These are phyloP conservation scores for Drosophila ananassae DNA, from an alignment of 1,140 invertebrate species.

Conservation along the genomic window DNA sequence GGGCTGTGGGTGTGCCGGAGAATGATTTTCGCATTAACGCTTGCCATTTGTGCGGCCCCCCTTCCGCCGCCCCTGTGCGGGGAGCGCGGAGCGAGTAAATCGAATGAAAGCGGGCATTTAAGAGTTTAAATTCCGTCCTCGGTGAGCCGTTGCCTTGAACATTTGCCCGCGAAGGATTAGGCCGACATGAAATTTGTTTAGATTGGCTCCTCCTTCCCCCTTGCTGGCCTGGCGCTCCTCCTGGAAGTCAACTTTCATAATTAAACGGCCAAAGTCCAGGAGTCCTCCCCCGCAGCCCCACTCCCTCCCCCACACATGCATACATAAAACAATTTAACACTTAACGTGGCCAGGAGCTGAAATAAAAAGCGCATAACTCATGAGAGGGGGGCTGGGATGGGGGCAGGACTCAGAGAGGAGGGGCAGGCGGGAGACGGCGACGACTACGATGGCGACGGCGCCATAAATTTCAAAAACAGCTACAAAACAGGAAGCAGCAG, in stretches of 20 bases:
- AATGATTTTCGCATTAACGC: slow-evolving; percentile 63
- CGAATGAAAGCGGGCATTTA: background rate
- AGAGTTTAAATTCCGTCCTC: too few relatives aligned
- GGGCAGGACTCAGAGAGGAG: slow-evolving; percentile 6
- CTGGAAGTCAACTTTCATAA: slow-evolving; percentile 55
- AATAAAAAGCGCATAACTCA: slow-evolving; percentile 60
- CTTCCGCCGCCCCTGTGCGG: background rate
- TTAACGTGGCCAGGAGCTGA: slow-evolving; percentile 65
- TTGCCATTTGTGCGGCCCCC: slow-evolving; percentile 49
- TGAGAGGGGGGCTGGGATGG: slow-evolving; percentile 33
- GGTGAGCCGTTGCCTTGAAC: too few relatives aligned
- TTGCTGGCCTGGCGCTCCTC: background rate
- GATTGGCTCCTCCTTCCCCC: background rate
- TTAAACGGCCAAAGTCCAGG: slow-evolving; percentile 54
- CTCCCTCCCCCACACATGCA: slow-evolving; percentile 45
- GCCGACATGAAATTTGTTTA: background rate
- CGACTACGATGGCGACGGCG: slow-evolving; percentile 39
- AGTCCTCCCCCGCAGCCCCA: background rate
- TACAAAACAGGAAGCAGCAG: slow-evolving; percentile 63
- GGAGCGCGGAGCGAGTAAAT: too few relatives aligned
- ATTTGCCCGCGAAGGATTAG: too few relatives aligned
- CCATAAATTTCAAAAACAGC: slow-evolving; percentile 65
- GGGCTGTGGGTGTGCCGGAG: slow-evolving; percentile 14
- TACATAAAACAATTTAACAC: slow-evolving; percentile 77
- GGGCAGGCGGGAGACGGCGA: background rate